Percentiles rank a stretch among this genome's conserved stretches.
These are phyloP conservation scores for Electrona antarctica DNA, from an alignment of 2,113 vertebrate genomes.

Conservation along the genomic window DNA sequence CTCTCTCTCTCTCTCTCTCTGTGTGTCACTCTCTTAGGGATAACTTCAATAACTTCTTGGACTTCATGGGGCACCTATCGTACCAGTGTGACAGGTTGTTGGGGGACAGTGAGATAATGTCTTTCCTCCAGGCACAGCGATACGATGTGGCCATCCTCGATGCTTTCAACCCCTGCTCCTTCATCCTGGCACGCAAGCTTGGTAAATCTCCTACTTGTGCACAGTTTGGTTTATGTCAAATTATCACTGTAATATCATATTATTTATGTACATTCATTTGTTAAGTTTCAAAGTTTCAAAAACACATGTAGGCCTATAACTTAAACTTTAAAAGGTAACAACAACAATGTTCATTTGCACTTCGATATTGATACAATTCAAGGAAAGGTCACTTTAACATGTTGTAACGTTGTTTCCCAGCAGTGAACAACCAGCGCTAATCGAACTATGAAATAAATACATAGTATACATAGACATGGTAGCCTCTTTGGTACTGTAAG, in stretches of 20 bases:
- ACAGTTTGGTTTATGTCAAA: not conserved
- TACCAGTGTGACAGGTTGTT: conserved; percentile 67
- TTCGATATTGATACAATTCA: no score
- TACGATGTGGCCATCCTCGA: conserved; percentile 62
- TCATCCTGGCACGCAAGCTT: conserved; percentile 66
- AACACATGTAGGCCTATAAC: no score
- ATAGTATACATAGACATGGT: not conserved
- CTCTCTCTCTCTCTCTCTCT: not conserved
- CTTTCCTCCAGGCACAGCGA: conserved; percentile 59
- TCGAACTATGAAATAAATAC: no score
- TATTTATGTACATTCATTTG: not conserved
- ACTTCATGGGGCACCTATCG: conserved; percentile 47
- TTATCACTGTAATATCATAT: not conserved
- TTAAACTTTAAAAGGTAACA: no score
- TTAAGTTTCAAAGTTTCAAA: not conserved
- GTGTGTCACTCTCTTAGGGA: conserved; percentile 47
- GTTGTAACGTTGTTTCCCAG: no score
- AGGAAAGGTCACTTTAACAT: no score
- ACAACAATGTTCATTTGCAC: no score
- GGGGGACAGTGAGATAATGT: conserved; percentile 54
- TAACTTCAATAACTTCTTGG: conserved; percentile 42
- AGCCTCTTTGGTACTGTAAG: not conserved
- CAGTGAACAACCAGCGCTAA: no score
- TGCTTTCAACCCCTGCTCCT: conserved; percentile 74
- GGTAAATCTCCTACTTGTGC: conserved; percentile 32